phyloP scores from a whole-genome alignment of 2,888 invertebrate genomes.

The Bimastos eiseni region DNA sequence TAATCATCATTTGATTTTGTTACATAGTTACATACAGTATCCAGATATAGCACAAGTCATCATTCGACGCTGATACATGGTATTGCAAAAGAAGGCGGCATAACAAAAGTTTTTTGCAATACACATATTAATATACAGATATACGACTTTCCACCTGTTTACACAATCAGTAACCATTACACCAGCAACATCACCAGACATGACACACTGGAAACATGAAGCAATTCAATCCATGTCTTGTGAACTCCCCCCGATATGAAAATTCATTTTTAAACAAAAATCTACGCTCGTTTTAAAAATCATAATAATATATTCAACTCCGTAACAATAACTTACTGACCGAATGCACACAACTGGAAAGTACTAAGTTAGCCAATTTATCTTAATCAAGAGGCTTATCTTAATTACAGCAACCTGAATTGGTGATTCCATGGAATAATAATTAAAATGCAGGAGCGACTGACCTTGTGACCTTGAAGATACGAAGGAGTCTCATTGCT shows the following conservation, averaged over 20 bases:
- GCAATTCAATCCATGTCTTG: not conserved
- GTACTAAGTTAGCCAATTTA: not conserved
- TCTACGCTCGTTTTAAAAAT: too few species aligned
- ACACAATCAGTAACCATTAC: too few species aligned
- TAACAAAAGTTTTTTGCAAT: too few species aligned
- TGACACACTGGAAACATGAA: not conserved
- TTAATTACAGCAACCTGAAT: not conserved
- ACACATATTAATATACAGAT: too few species aligned
- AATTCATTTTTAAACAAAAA: too few species aligned
- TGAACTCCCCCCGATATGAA: not conserved
- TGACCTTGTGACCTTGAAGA: constrained; percentile 86
- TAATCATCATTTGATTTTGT: not conserved
- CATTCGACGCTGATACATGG: not conserved
- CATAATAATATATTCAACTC: too few species aligned
- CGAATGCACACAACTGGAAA: not conserved
- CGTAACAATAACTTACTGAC: not conserved
- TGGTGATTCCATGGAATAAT: not conserved
- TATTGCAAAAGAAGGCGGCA: too few species aligned
- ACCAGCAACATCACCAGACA: not conserved
- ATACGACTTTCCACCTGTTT: too few species aligned
- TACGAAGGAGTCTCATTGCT: constrained; percentile 92
- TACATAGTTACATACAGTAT: not conserved
- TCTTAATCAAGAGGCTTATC: not conserved
- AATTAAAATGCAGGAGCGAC: not conserved
- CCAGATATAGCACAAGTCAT: not conserved